A percentile compares a stretch with the other conserved stretches of the same genome.
Evolutionary conservation across 2,113 vertebrate genomes (phyloP).

Genomic region (Bubo blakistoni): DNA sequence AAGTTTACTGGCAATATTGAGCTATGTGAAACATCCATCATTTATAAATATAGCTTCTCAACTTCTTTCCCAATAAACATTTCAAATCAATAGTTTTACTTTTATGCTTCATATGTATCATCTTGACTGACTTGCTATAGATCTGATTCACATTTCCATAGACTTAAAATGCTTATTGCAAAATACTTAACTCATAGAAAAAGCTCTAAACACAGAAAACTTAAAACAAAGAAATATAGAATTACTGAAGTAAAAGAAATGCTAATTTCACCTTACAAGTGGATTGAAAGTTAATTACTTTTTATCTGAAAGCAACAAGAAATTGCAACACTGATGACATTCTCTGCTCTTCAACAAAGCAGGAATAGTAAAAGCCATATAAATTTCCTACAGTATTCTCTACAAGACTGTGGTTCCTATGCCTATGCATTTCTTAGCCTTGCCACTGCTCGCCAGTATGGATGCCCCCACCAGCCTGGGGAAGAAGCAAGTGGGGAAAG

Average conservation of each 20-base stretch:
- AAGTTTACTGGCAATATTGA: not conserved
- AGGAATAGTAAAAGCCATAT: not conserved
- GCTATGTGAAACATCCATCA: not conserved
- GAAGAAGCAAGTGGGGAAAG: fast-evolving
- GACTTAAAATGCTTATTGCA: not conserved
- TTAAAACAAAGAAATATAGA: not conserved
- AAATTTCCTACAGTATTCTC: not conserved
- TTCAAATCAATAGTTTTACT: not conserved
- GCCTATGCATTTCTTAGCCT: not conserved
- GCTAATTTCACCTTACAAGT: not conserved
- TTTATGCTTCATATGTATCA: not conserved
- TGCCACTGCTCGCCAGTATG: fast-evolving
- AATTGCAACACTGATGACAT: not conserved
- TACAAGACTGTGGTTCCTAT: not conserved
- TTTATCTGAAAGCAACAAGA: not conserved
- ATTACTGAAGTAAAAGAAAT: not conserved
- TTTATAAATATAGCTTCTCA: not conserved
- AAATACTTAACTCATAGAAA: not conserved
- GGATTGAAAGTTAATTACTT: not conserved
- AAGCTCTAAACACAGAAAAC: not conserved
- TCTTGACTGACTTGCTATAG: not conserved
- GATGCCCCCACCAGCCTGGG: not conserved
- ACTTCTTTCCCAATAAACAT: not conserved
- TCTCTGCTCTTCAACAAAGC: not conserved
- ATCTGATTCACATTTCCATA: not conserved